Evolutionary conservation across 2,113 vertebrate genomes (phyloP).

Genomic region (Sciurus niger): DNA sequence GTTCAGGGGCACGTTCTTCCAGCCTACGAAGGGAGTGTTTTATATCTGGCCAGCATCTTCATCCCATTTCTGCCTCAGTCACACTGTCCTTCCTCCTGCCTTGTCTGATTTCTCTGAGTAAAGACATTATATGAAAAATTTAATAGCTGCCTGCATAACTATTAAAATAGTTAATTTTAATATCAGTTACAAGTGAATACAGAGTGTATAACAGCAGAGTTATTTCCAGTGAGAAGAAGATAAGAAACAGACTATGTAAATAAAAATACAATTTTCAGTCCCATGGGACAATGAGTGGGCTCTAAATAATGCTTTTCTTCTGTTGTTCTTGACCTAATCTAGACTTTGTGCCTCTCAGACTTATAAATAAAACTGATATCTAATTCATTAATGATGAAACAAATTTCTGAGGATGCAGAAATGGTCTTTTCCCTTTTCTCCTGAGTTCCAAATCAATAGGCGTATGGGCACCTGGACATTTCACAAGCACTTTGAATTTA

Average conservation of each 20-base stretch:
- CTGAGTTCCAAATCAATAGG: background rate
- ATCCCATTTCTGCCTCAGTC: background rate
- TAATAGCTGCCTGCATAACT: background rate
- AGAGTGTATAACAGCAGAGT: background rate
- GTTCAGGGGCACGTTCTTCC: background rate
- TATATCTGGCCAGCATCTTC: background rate
- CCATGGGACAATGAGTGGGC: background rate
- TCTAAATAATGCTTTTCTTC: background rate
- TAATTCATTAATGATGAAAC: conserved; percentile 1
- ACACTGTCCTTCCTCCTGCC: background rate
- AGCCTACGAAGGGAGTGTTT: background rate
- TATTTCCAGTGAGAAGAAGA: background rate
- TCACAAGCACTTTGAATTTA: background rate
- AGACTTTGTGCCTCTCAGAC: background rate
- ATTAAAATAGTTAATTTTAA: background rate
- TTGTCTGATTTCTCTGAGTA: background rate
- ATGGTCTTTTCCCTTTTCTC: background rate
- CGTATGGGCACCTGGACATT: background rate
- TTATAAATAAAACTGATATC: conserved; percentile 13
- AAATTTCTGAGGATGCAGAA: background rate
- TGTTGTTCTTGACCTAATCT: background rate
- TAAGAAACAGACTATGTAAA: background rate
- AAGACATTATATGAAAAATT: background rate
- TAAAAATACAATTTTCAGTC: background rate
- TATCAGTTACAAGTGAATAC: background rate